Evolutionary conservation across 2,113 vertebrate species (phyloP).

Genomic region (Stictonetta naevosa): DNA sequence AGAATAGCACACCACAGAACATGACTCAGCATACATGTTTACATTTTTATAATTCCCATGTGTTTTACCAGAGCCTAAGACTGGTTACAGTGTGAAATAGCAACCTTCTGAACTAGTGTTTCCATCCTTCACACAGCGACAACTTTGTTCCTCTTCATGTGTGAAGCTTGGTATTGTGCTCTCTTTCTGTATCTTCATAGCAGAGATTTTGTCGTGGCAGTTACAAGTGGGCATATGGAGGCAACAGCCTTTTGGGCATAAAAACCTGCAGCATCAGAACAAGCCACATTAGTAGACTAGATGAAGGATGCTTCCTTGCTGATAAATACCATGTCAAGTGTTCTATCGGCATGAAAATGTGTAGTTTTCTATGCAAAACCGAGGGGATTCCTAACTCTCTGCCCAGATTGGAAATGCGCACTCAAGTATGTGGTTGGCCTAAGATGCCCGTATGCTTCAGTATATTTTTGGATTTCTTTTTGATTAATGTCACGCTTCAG

Average conservation of each 20-base stretch:
- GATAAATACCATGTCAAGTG: constrained; percentile 37
- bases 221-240: constrained; percentile 59
- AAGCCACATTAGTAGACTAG: neutral
- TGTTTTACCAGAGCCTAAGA: neutral
- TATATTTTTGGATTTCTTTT: constrained; percentile 51
- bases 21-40: neutral
- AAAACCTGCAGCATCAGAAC: constrained; percentile 48
- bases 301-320: constrained; percentile 41
- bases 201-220: constrained; percentile 8
- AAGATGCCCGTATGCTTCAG: constrained; percentile 20
- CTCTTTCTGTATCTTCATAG: neutral
- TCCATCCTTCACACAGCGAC: neutral
- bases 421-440: constrained; percentile 18
- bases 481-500: constrained; percentile 74
- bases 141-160: neutral
- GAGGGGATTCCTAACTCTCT: constrained; percentile 51
- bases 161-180: neutral
- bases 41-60: neutral
- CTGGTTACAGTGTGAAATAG: neutral
- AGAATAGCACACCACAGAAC: neutral
- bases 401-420: constrained; percentile 50
- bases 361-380: constrained; percentile 43
- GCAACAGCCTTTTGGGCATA: constrained; percentile 51
- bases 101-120: neutral
- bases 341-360: constrained; percentile 31